Percentiles rank a stretch among this genome's conserved stretches.
Evolutionary conservation across 2,797 vertebrate species (phyloP).

Genomic region (Ambastaia sidthimunki): DNA sequence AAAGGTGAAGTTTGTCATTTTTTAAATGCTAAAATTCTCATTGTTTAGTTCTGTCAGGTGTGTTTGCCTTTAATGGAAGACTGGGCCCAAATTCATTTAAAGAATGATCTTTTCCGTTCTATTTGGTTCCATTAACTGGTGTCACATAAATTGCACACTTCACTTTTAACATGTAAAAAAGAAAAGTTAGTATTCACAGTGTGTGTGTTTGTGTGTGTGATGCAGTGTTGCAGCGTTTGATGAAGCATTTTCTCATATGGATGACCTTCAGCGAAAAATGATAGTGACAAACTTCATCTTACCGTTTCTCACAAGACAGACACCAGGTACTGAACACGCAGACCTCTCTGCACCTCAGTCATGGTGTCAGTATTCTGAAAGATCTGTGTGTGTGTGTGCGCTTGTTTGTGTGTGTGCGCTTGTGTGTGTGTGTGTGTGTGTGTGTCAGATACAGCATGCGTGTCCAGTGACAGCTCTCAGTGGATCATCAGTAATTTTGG

Average conservation of each 20-base stretch:
- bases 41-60: no score
- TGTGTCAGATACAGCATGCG: conserved; percentile 59
- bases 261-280: conserved; percentile 16
- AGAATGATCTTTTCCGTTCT: no score
- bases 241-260: conserved; percentile 55
- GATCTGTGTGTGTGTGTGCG: background rate
- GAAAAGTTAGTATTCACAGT: background rate
- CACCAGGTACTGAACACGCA: conserved; percentile 61
- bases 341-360: background rate
- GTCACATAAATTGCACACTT: no score
- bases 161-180: no score
- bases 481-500: conserved; percentile 71
- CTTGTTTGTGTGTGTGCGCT: conserved; percentile 18
- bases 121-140: no score
- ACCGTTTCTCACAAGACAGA: conserved; percentile 59
- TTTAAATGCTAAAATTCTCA: no score
- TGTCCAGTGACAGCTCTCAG: conserved; percentile 61
- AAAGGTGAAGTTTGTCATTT: no score
- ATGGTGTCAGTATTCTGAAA: background rate
- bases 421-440: conserved; percentile 11
- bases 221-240: conserved; percentile 66
- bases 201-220: background rate
- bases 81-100: no score
- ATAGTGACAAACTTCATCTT: conserved; percentile 62
- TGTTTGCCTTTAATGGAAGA: no score